Evolutionary conservation across 2,113 vertebrate species (phyloP), one percentile per base, ranked within the genome.

Genomic region (Tylochromis polylepis): DNA sequence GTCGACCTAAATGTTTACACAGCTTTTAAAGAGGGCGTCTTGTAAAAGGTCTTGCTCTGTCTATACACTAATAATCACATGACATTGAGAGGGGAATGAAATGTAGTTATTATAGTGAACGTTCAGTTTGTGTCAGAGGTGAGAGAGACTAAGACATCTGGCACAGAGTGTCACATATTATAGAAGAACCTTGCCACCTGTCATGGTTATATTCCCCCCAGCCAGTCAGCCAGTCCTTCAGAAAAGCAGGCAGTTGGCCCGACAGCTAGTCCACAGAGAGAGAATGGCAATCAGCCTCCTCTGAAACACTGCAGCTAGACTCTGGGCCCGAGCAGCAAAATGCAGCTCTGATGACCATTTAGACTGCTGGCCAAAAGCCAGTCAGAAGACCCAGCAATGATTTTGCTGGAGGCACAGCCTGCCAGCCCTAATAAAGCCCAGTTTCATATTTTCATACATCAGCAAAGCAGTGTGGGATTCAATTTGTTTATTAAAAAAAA

Each of bases 341-440:
- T 38, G 81, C 88, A 93, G 78, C 84, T 85, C 85, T 90, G 89
- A 91, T 59, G 81, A 78, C 87, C 88, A 84, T 88, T 91, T 88
- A 89, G 67, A 87, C 86, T 56, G 87, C 38, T 94, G 92, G 92
- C 81, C 49, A 3, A 22, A 59, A 89, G 92, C 90, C 90, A 93
- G 85, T 82, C 79, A 85, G 88, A 86, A 80, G 41, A 87, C 34
- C 79, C 60, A 80, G 87, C 81, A 91, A 93, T 94, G 87, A 86
- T 85, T 84, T 82, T 84, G 75, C 90, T 84, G 65, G 24, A 92
- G 59, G 86, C 53, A 16, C 79, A 88, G 85, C 34, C 67, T 85
- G 88, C 81, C 83, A 85, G 77, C 67, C 85, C 84, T 55, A 80
- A 84, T 88, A 93, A 89, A 91, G 88, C 82, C 81, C 90, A 90